Percentiles rank a stretch among this genome's conserved stretches.
These are phyloP conservation scores for Agrotis ipsilon DNA, from an alignment of 2,888 invertebrate genomes.

Conservation along the genomic window DNA sequence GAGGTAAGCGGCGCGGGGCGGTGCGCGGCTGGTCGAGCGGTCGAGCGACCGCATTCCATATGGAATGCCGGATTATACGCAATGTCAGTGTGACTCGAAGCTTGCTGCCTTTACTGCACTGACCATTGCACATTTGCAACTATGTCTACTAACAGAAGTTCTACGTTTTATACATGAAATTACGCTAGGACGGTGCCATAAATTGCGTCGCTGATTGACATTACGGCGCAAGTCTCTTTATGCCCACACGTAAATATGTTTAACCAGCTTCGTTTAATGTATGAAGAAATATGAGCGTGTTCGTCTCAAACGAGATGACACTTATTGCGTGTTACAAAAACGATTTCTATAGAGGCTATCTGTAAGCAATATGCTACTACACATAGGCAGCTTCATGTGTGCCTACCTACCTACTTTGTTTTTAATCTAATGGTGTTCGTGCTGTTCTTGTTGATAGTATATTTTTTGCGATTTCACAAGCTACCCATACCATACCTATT, in stretches of 20 bases:
- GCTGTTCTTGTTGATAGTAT: conserved; percentile 26
- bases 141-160: conserved; percentile 58
- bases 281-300: conserved; percentile 40
- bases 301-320: conserved; percentile 47
- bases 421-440: conserved; percentile 17
- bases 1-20: conserved; percentile 84
- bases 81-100: conserved; percentile 88
- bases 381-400: neutral
- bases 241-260: conserved; percentile 57
- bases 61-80: conserved; percentile 90
- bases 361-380: neutral
- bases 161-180: conserved; percentile 40
- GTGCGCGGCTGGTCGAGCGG: conserved; percentile 82
- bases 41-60: conserved; percentile 90
- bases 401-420: neutral
- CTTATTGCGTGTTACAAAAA: conserved; percentile 41
- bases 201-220: conserved; percentile 68
- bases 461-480: conserved; percentile 20
- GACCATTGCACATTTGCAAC: conserved; percentile 76
- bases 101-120: conserved; percentile 73
- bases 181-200: conserved; percentile 32
- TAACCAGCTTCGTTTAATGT: conserved; percentile 59
- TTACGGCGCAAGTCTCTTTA: conserved; percentile 75
- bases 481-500: no score
- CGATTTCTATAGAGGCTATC: conserved; percentile 21